Conservation (phyloP, 1,140 invertebrate genomes). For the Lasaia peninsularis region DNA sequence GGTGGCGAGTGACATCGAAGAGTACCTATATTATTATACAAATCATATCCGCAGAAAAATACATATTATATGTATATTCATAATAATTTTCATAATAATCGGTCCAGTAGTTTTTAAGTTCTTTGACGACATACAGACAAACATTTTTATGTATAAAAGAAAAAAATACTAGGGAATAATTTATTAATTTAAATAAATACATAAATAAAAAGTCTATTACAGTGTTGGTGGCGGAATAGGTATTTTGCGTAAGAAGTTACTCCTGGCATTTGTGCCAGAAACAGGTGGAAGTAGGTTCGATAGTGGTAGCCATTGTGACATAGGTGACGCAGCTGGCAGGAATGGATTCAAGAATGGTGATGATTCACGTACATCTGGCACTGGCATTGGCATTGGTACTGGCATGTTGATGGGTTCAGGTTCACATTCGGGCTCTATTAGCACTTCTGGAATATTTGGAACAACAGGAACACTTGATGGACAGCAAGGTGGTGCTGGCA, state of each 20-base stretch:
- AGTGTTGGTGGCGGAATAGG: conserved; percentile 46
- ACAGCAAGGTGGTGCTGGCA: neutral
- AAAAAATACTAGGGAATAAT: neutral
- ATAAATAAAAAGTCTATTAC: conserved; percentile 10
- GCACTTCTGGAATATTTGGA: conserved; percentile 5
- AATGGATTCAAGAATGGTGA: conserved; percentile 35
- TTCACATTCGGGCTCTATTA: neutral
- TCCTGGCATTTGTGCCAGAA: conserved; percentile 26
- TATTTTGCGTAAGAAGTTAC: conserved; percentile 46
- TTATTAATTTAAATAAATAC: neutral
- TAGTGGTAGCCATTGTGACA: conserved; percentile 35
- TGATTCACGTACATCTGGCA: neutral
- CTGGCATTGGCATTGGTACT: neutral
- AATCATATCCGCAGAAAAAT: no score
- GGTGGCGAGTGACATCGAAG: no score
- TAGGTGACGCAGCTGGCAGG: conserved; percentile 44
- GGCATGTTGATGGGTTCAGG: conserved; percentile 4
- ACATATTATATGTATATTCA: no score
- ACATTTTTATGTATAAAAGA: neutral
- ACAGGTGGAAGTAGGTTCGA: conserved; percentile 34
- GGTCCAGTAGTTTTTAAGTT: no score
- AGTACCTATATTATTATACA: no score
- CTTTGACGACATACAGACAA: no score
- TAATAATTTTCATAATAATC: no score
- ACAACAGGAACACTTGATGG: neutral